Conservation (phyloP, 2,888 invertebrate species). For the Mesodorylaimus sp. region DNA sequence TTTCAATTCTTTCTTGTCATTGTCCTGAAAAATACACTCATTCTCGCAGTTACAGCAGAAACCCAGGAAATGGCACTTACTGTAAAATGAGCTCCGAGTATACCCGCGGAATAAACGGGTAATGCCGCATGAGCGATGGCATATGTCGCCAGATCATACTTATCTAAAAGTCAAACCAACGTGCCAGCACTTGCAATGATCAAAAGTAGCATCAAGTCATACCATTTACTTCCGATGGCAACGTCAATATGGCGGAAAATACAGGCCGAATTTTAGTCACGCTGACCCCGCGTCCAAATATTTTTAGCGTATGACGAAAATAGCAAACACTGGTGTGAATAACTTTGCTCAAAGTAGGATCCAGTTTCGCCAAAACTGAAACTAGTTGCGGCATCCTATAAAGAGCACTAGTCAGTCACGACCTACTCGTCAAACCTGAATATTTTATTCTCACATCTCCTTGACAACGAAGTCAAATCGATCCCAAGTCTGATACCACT, state of each 20-base stretch:
- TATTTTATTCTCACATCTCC: constrained; percentile 14
- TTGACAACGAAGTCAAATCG: constrained; percentile 6
- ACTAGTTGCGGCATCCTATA: not conserved
- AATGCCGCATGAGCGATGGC: constrained; percentile 28
- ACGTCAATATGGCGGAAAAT: constrained; percentile 21
- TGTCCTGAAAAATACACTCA: constrained; percentile 6
- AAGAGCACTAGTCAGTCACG: not conserved
- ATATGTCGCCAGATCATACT: constrained; percentile 15
- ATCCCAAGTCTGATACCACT: constrained; percentile 11
- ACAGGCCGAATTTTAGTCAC: constrained; percentile 30
- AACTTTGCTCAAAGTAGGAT: not conserved
- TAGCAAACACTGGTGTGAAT: constrained; percentile 41
- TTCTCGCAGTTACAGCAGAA: not conserved
- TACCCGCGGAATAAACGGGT: constrained; percentile 32
- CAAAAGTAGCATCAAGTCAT: not conserved
- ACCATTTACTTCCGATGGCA: not conserved
- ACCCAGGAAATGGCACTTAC: constrained; percentile 17
- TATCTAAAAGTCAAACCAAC: constrained; percentile 11
- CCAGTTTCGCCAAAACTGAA: not conserved
- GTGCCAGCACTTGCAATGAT: not conserved
- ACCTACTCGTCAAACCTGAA: not conserved
- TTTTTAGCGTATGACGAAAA: constrained; percentile 43
- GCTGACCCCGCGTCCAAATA: constrained; percentile 49
- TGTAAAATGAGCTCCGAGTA: constrained; percentile 29
- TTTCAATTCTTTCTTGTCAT: constrained; percentile 2